phyloP scores from a whole-genome alignment of 2,888 invertebrate genomes.

The Entomobrya multifasciata region DNA sequence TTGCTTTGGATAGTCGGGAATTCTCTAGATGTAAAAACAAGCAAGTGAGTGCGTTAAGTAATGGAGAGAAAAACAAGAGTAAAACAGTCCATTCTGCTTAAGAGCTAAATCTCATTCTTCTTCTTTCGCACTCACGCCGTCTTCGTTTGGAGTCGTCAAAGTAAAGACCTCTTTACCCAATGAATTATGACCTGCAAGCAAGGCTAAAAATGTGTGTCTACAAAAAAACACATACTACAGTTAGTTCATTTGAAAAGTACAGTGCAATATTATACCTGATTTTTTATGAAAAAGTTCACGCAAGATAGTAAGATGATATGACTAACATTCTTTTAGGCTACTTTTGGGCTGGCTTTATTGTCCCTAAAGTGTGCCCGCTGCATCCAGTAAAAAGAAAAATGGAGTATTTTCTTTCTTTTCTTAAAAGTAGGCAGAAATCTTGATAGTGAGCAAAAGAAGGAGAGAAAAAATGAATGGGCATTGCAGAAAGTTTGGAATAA shows the following conservation, averaged over 20 bases:
- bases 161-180: neutral
- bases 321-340: no score
- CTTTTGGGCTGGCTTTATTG: no score
- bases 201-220: no score
- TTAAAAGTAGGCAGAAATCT: no score
- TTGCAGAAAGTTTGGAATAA: neutral
- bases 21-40: neutral
- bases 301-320: no score
- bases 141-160: neutral
- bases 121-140: neutral
- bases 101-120: neutral
- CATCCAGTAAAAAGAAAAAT: slow-evolving; percentile 13
- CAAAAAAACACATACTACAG: no score
- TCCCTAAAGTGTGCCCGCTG: slow-evolving; percentile 6
- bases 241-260: no score
- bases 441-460: neutral
- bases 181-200: no score
- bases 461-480: slow-evolving; percentile 15
- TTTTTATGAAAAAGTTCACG: no score
- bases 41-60: neutral
- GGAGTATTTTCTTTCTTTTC: neutral
- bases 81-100: neutral
- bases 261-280: no score
- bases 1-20: no score
- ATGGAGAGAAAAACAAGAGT: neutral